Conservation (phyloP, 1,140 invertebrate species). For the Leptinotarsa undecemlineata region DNA sequence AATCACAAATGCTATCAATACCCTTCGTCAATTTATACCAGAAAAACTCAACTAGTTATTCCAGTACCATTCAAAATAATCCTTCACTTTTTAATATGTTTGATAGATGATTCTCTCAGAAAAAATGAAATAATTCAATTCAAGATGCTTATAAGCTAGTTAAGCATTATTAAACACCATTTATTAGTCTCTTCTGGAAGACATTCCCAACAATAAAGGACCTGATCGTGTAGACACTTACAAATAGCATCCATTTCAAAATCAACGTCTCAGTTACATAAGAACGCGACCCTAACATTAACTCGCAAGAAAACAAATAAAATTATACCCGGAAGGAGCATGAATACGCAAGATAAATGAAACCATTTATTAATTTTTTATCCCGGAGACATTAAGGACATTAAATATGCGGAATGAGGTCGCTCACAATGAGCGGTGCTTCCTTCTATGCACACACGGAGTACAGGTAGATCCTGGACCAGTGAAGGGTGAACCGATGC, state of each 20-base stretch:
- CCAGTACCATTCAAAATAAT: too few species aligned
- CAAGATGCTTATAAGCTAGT: background rate
- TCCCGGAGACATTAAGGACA: slow-evolving; percentile 9
- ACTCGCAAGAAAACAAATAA: slow-evolving; percentile 2
- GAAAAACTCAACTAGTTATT: too few species aligned
- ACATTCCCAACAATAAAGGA: background rate
- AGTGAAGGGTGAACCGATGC: slow-evolving; percentile 29
- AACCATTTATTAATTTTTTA: slow-evolving; percentile 35
- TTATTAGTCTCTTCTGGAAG: background rate
- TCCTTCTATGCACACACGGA: background rate
- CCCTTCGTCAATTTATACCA: too few species aligned
- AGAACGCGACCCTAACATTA: slow-evolving; percentile 4
- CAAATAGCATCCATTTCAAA: background rate
- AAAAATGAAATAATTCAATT: too few species aligned
- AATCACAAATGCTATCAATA: too few species aligned
- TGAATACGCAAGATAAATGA: slow-evolving; percentile 33
- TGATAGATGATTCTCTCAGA: too few species aligned
- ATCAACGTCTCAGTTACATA: slow-evolving; percentile 5
- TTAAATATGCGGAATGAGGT: slow-evolving; percentile 15
- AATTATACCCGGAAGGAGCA: slow-evolving; percentile 7
- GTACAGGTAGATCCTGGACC: background rate
- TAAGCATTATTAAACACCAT: slow-evolving; percentile 1
- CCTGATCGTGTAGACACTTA: background rate
- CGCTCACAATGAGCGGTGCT: background rate
- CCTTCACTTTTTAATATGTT: too few species aligned